A percentile compares a stretch with the other conserved stretches of the same genome.
These are phyloP conservation scores for Arctocebus calabarensis DNA, from an alignment of 2,797 vertebrate species.

Conservation along the genomic window DNA sequence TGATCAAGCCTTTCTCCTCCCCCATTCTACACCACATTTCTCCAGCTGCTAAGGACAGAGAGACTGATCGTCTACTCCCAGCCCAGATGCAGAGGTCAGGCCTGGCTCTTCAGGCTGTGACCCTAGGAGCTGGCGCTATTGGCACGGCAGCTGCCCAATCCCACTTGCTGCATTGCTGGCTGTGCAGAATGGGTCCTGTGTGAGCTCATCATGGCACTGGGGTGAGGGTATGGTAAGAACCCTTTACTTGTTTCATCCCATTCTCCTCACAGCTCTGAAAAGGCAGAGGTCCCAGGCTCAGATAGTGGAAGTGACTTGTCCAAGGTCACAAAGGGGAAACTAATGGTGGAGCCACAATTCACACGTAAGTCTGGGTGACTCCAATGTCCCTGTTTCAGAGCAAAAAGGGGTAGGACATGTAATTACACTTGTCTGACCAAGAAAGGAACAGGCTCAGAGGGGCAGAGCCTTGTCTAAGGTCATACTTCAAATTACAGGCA, in stretches of 20 bases:
- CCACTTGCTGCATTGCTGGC: accelerated
- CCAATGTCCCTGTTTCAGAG: neutral
- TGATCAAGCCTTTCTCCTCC: slow-evolving; percentile 56
- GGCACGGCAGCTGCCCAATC: accelerated
- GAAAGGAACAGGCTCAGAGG: slow-evolving; percentile 36
- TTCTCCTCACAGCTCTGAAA: neutral
- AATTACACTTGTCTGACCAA: slow-evolving; percentile 57
- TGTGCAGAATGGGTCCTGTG: neutral
- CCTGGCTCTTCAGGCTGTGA: neutral
- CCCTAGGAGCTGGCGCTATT: neutral
- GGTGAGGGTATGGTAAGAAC: neutral
- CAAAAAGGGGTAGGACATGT: neutral
- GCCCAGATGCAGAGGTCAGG: neutral
- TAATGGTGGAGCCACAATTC: neutral
- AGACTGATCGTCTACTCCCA: neutral
- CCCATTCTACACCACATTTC: slow-evolving; percentile 4
- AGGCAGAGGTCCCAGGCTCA: neutral
- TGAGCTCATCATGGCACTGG: neutral
- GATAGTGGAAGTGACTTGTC: neutral
- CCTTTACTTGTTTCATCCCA: neutral
- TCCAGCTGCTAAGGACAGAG: slow-evolving; percentile 55
- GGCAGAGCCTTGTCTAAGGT: neutral
- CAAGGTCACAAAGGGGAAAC: neutral
- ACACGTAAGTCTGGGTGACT: neutral
- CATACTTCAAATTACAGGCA: neutral